Conservation (phyloP, 2,797 vertebrate genomes). For the Rhynchotus rufescens region DNA sequence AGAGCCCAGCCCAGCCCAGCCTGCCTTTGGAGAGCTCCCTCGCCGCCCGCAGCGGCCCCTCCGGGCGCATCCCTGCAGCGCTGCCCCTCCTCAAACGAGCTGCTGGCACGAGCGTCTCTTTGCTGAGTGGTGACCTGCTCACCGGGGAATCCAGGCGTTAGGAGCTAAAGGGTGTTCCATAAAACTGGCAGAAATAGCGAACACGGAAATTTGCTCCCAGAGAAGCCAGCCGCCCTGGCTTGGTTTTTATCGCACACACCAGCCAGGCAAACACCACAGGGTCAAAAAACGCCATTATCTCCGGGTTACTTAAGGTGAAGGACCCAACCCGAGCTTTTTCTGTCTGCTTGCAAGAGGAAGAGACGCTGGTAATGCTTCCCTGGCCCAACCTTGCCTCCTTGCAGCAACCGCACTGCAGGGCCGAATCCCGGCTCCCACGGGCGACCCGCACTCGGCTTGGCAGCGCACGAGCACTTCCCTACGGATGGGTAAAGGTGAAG, state of each 20-base stretch:
- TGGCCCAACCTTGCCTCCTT: background rate
- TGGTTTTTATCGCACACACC: background rate
- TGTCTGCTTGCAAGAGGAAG: background rate
- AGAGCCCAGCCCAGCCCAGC: background rate
- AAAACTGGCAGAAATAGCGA: background rate
- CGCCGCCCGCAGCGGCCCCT: background rate
- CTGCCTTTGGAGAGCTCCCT: too few species aligned
- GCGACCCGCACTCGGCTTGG: too few species aligned
- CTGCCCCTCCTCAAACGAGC: background rate
- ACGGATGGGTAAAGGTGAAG: background rate
- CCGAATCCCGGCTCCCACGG: background rate
- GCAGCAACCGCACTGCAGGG: background rate
- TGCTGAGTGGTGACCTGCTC: background rate
- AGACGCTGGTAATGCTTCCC: background rate
- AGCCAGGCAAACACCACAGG: background rate
- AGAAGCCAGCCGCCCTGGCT: accelerated
- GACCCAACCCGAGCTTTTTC: background rate
- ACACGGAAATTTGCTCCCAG: background rate
- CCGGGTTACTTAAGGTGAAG: background rate
- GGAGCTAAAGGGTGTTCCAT: accelerated
- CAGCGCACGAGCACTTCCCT: background rate
- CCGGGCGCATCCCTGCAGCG: background rate
- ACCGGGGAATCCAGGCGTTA: accelerated
- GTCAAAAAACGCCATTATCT: accelerated
- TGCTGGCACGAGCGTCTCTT: background rate